These are phyloP conservation scores for Nematolebias whitei DNA, from an alignment of 2,113 vertebrate species.

Conservation along the genomic window DNA sequence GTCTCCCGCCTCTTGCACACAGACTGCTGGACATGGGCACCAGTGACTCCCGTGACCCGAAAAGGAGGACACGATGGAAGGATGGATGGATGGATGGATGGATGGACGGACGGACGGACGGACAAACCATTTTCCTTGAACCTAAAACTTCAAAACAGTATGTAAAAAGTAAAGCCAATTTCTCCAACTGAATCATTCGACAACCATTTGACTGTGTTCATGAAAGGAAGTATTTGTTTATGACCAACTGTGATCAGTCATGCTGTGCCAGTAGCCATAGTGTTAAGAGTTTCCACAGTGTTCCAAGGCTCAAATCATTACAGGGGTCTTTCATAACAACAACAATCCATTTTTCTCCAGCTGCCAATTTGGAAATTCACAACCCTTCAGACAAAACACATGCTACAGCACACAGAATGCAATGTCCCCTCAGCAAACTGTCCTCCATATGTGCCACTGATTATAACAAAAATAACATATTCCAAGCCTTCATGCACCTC, in stretches of 20 bases:
- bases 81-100: too few species aligned
- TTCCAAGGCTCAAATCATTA: conserved; percentile 34
- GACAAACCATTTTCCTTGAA: too few species aligned
- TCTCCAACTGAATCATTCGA: conserved; percentile 15
- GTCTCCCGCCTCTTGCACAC: too few species aligned
- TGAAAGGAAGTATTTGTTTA: conserved; percentile 38
- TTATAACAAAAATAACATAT: conserved; percentile 49
- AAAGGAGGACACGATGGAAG: too few species aligned
- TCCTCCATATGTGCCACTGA: conserved; percentile 41
- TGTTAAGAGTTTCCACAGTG: background rate
- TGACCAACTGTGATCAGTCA: conserved; percentile 33
- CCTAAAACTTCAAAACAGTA: too few species aligned
- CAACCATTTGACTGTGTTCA: conserved; percentile 26
- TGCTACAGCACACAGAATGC: conserved; percentile 51
- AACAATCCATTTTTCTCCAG: conserved; percentile 50
- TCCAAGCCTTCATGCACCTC: conserved; percentile 59
- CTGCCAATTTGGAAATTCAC: conserved; percentile 49
- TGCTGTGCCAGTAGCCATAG: background rate
- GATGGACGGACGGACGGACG: too few species aligned
- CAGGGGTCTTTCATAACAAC: conserved; percentile 39
- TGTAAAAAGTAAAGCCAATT: too few species aligned
- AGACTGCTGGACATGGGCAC: too few species aligned
- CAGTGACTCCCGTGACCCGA: too few species aligned
- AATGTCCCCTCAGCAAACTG: conserved; percentile 45
- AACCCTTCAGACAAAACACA: conserved; percentile 52